Conservation (phyloP, 2,797 vertebrate species). For the Mormyrus proboscirostris region DNA sequence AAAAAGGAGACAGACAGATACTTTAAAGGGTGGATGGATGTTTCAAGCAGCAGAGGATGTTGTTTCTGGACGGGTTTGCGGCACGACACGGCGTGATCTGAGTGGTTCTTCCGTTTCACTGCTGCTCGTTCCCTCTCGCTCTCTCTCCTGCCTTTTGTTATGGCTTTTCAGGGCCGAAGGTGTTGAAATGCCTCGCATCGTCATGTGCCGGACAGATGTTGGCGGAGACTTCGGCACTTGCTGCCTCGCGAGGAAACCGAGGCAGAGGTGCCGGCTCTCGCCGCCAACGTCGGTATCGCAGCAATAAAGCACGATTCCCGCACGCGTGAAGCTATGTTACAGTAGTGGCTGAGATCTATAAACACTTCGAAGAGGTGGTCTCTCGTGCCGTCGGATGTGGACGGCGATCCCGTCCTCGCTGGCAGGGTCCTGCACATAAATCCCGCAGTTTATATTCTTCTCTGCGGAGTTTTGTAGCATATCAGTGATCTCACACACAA, state of each 20-base stretch:
- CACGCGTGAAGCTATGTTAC: conserved; percentile 23
- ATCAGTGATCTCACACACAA: conserved; percentile 1
- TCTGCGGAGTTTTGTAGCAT: conserved; percentile 14
- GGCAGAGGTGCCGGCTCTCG: conserved; percentile 27
- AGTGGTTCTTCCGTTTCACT: conserved; percentile 35
- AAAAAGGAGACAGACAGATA: neutral
- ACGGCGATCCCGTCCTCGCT: conserved; percentile 1
- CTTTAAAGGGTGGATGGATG: neutral
- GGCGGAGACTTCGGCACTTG: conserved; percentile 34
- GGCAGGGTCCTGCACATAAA: conserved; percentile 40
- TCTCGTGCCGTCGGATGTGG: conserved; percentile 24
- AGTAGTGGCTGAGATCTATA: conserved; percentile 27
- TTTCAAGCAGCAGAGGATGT: conserved; percentile 15
- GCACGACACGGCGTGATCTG: conserved; percentile 28
- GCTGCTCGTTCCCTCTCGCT: conserved; percentile 26
- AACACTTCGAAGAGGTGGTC: conserved; percentile 31
- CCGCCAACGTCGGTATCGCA: conserved; percentile 28
- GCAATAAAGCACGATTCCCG: conserved; percentile 22
- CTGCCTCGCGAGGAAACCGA: conserved; percentile 34
- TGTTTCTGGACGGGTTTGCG: conserved; percentile 32
- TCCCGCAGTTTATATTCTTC: conserved; percentile 19
- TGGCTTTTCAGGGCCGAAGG: conserved; percentile 37
- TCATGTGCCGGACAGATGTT: conserved; percentile 55
- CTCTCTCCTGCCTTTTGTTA: conserved; percentile 40
- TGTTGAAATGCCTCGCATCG: conserved; percentile 50